Conservation (phyloP, 2,888 invertebrate genomes). For the Machimus rusticus region DNA sequence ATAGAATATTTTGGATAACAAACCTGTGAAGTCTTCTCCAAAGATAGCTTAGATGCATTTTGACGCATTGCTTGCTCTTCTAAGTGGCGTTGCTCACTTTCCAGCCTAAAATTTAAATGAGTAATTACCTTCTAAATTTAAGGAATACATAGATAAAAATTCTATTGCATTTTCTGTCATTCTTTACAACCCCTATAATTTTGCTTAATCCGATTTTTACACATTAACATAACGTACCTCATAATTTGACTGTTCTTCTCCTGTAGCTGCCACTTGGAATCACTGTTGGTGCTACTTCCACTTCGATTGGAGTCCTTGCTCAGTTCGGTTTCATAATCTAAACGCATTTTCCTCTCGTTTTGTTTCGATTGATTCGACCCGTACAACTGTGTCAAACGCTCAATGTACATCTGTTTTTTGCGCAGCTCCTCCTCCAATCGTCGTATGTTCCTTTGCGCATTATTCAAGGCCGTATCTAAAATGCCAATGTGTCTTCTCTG, state of each 20-base stretch:
- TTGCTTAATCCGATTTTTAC: no score
- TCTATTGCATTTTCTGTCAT: no score
- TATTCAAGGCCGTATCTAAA: constrained; percentile 87
- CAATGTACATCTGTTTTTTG: constrained; percentile 84
- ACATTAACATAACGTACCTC: constrained; percentile 48
- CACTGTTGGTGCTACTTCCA: constrained; percentile 59
- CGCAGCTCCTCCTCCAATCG: constrained; percentile 89
- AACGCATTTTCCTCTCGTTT: constrained; percentile 81
- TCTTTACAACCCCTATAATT: no score
- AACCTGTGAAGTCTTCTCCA: constrained; percentile 54
- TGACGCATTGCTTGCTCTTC: constrained; percentile 82
- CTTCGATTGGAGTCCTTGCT: constrained; percentile 55
- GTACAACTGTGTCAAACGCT: constrained; percentile 81
- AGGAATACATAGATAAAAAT: no score
- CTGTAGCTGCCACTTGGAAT: constrained; percentile 70
- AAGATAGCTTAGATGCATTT: constrained; percentile 81
- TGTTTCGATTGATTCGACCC: constrained; percentile 78
- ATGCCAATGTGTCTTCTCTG: constrained; percentile 87
- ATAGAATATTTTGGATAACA: neutral
- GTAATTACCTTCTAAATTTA: no score
- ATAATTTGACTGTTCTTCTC: constrained; percentile 77
- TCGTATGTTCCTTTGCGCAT: constrained; percentile 88
- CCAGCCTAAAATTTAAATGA: constrained; percentile 61
- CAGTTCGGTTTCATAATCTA: constrained; percentile 86
- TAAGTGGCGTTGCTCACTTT: constrained; percentile 85